phyloP scores from a whole-genome alignment of 2,888 invertebrate species.

The Venustoraphidia nigricollis region DNA sequence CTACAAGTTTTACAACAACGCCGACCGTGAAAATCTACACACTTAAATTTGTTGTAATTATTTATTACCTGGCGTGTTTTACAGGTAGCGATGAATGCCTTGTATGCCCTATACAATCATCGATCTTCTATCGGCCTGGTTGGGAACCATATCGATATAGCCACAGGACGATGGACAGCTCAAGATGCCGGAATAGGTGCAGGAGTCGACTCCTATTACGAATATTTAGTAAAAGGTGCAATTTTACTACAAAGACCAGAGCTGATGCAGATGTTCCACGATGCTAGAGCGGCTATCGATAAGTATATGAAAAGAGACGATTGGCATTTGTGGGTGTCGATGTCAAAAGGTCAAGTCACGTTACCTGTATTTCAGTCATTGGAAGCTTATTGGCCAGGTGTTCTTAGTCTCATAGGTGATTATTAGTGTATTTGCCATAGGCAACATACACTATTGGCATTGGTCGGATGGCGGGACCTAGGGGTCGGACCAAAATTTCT shows the following conservation, averaged over 20 bases:
- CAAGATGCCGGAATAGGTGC: conserved; percentile 95
- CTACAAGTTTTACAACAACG: too few relatives aligned
- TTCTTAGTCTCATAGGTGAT: conserved; percentile 65
- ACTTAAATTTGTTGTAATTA: neutral
- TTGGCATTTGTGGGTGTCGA: conserved; percentile 99
- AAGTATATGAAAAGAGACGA: conserved; percentile 84
- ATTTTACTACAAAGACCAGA: conserved; percentile 80
- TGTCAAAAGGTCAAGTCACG: conserved; percentile 90
- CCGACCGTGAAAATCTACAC: too few relatives aligned
- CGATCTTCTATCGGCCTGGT: conserved; percentile 77
- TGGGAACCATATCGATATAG: conserved; percentile 94
- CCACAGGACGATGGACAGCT: conserved; percentile 92
- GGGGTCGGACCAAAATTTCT: too few relatives aligned
- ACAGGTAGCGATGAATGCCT: conserved; percentile 77
- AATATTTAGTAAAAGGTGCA: conserved; percentile 94
- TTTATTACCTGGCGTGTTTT: conserved; percentile 9
- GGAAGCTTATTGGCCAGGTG: conserved; percentile 97
- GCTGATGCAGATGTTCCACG: conserved; percentile 80
- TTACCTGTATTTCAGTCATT: conserved; percentile 96
- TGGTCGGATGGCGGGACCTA: too few relatives aligned
- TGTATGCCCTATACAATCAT: conserved; percentile 74
- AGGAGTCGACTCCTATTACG: conserved; percentile 95
- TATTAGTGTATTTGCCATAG: too few relatives aligned
- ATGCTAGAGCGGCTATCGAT: conserved; percentile 60
- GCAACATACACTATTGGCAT: too few relatives aligned